Evolutionary conservation across 2,797 vertebrate species (phyloP).

Genomic region (Leontopithecus rosalia): DNA sequence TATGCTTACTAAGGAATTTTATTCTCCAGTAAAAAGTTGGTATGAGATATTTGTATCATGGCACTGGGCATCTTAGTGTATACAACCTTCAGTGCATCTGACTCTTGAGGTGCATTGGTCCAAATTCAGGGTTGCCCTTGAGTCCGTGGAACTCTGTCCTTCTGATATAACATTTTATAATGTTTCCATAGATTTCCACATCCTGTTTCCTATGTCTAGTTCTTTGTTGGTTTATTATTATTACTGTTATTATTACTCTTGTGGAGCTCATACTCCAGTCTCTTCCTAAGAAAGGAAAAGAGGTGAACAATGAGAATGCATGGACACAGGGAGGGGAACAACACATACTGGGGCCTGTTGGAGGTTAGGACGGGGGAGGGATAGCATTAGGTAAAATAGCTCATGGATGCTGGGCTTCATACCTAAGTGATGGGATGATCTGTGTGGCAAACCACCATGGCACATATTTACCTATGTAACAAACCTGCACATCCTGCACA

Average conservation of each 20-base stretch:
- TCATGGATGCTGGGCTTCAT: not conserved
- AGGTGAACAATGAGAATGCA: not conserved
- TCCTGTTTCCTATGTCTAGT: not conserved
- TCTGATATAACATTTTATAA: not conserved
- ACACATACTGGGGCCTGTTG: not conserved
- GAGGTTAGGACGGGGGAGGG: accelerated
- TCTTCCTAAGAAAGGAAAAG: not conserved
- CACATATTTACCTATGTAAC: not conserved
- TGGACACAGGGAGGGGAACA: not conserved
- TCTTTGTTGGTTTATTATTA: not conserved
- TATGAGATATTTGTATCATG: not conserved
- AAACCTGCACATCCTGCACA: not conserved
- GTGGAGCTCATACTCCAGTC: not conserved
- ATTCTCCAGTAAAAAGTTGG: not conserved
- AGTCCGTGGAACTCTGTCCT: not conserved
- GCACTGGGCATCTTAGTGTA: not conserved
- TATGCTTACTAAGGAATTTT: not conserved
- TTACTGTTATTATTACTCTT: not conserved
- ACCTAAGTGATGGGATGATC: not conserved
- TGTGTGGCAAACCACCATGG: not conserved
- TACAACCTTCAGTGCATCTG: not conserved
- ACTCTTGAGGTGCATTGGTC: not conserved
- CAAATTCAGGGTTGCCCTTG: not conserved
- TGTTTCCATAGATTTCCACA: not conserved
- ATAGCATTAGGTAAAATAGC: not conserved